Conservation (phyloP, 2,888 invertebrate genomes). For the Nomada ferruginata region DNA sequence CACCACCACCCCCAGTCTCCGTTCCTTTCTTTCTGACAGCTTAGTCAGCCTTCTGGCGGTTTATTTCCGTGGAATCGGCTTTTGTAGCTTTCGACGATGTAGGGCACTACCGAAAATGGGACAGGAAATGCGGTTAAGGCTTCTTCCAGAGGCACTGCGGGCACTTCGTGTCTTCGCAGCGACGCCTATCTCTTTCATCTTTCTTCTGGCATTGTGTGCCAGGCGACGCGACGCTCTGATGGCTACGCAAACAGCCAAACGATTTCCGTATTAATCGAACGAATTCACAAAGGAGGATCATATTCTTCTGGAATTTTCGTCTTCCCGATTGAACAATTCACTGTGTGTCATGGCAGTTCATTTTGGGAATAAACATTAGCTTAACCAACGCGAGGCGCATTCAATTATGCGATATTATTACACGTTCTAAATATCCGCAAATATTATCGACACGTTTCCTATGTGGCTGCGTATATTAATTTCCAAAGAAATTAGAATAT, state of each 20-base stretch:
- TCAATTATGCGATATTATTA: slow-evolving; percentile 14
- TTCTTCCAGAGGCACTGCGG: slow-evolving; percentile 58
- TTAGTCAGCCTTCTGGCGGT: slow-evolving; percentile 66
- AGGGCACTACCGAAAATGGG: slow-evolving; percentile 67
- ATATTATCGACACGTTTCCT: slow-evolving; percentile 2
- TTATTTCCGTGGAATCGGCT: slow-evolving; percentile 70
- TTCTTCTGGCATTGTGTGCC: slow-evolving; percentile 33
- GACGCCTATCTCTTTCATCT: slow-evolving; percentile 61
- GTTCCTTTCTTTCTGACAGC: slow-evolving; percentile 53
- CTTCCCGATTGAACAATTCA: not conserved
- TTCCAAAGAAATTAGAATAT: not conserved
- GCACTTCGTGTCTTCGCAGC: slow-evolving; percentile 45
- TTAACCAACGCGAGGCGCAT: not conserved
- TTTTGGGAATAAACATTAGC: not conserved
- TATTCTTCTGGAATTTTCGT: not conserved
- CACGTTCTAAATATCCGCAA: slow-evolving; percentile 6
- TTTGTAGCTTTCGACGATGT: slow-evolving; percentile 65
- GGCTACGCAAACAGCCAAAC: slow-evolving; percentile 25
- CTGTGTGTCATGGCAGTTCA: not conserved
- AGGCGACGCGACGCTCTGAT: slow-evolving; percentile 38
- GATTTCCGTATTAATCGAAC: slow-evolving; percentile 48
- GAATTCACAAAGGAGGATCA: not conserved
- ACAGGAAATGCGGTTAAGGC: slow-evolving; percentile 72
- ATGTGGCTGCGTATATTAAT: not conserved
- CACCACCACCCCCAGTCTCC: slow-evolving; percentile 4